Evolutionary conservation across 1,140 invertebrate genomes (phyloP).

Genomic region (Drosophila ercepeae): DNA sequence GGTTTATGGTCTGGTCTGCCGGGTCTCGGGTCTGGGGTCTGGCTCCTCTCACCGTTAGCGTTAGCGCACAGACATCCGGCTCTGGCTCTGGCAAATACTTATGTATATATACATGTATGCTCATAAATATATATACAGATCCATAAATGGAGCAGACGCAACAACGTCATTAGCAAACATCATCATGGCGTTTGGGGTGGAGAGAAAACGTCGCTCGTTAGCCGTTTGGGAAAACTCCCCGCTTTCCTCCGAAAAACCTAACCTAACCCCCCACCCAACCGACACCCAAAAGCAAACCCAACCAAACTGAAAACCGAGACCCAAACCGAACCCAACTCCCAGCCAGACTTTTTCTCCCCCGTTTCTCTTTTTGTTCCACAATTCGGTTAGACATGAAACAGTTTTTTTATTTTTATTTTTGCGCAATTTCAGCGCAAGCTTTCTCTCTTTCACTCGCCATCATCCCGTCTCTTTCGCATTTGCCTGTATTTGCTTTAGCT

Average conservation of each 20-base stretch:
- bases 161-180: constrained; percentile 39
- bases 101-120: constrained; percentile 4
- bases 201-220: constrained; percentile 23
- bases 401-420: constrained; percentile 58
- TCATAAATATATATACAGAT: constrained; percentile 7
- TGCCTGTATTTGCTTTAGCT: constrained; percentile 30
- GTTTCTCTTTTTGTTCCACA: neutral
- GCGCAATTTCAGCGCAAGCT: constrained; percentile 38
- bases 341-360: constrained; percentile 17
- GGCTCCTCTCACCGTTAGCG: constrained; percentile 44
- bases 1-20: constrained; percentile 49
- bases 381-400: constrained; percentile 64
- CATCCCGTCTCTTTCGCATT: neutral
- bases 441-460: constrained; percentile 2
- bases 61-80: constrained; percentile 26
- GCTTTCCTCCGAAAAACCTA: neutral
- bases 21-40: constrained; percentile 55
- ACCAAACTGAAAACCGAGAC: constrained; percentile 52
- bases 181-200: constrained; percentile 29
- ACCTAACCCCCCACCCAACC: constrained; percentile 13
- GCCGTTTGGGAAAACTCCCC: constrained; percentile 9
- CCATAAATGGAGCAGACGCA: constrained; percentile 40
- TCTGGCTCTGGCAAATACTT: constrained; percentile 15
- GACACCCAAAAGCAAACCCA: constrained; percentile 20
- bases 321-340: constrained; percentile 40